Conservation (phyloP, 2,888 invertebrate species). For the Rhopalosiphum nymphaeae region DNA sequence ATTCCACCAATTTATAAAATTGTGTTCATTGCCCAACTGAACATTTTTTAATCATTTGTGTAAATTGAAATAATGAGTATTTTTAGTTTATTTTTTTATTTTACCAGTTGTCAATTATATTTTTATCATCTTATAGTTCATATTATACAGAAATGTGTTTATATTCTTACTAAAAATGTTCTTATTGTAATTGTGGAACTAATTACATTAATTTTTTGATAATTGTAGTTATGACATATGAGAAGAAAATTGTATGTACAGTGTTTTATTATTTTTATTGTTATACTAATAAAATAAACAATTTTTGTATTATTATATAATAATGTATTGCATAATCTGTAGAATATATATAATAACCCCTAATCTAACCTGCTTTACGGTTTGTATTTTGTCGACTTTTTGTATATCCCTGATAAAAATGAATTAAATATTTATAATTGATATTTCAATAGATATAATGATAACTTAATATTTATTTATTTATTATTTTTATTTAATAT, state of each 20-base stretch:
- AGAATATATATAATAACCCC: background rate
- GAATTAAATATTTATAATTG: background rate
- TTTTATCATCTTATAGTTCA: background rate
- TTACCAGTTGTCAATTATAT: background rate
- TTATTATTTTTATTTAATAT: too few relatives aligned
- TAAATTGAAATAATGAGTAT: background rate
- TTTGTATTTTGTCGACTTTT: background rate
- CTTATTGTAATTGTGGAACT: background rate
- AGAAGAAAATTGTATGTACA: background rate
- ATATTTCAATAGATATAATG: too few relatives aligned
- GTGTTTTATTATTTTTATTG: background rate
- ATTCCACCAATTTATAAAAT: conserved; percentile 54
- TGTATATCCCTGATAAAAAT: background rate
- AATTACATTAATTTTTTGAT: background rate
- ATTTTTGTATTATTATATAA: background rate
- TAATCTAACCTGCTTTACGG: background rate
- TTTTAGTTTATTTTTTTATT: background rate
- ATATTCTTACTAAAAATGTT: background rate
- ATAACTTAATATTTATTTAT: too few relatives aligned
- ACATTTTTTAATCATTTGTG: background rate
- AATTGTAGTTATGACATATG: background rate
- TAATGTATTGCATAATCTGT: background rate
- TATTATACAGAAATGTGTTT: background rate
- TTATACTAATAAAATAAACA: background rate
- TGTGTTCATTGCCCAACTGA: conserved; percentile 39